phyloP scores from a whole-genome alignment of 2,797 vertebrate genomes.

The Scarus forsteni region DNA sequence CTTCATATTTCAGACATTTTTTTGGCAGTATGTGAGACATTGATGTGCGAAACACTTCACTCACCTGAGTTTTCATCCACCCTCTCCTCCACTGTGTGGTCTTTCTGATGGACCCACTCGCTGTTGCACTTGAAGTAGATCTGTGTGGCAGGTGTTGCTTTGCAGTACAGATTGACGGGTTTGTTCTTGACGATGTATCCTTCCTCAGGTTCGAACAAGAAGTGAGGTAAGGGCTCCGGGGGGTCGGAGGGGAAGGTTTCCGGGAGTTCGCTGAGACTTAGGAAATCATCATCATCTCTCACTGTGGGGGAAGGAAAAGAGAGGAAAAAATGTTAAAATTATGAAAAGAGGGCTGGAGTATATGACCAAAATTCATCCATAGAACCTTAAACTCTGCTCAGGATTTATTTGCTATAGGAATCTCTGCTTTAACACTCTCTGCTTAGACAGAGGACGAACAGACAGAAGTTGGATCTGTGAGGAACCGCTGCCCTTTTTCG shows the following conservation, averaged over 20 bases:
- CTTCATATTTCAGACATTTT: not conserved
- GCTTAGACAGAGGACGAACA: not conserved
- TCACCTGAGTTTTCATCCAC: constrained; percentile 95
- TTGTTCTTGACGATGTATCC: constrained; percentile 97
- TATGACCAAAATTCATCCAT: no score
- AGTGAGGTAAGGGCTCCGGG: constrained; percentile 93
- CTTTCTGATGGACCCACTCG: constrained; percentile 97
- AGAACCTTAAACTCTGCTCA: no score
- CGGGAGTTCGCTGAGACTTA: constrained; percentile 90
- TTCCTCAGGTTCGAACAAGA: constrained; percentile 94
- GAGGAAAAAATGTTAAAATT: not conserved
- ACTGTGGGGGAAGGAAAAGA: constrained; percentile 48
- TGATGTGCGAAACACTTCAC: constrained; percentile 41
- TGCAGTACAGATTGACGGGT: constrained; percentile 94
- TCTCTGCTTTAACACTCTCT: constrained; percentile 32
- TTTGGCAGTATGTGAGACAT: not conserved
- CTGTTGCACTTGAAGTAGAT: constrained; percentile 98
- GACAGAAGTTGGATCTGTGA: not conserved
- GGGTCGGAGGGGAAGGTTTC: constrained; percentile 96
- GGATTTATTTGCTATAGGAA: no score
- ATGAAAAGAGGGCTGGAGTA: not conserved
- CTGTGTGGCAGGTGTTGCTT: constrained; percentile 94
- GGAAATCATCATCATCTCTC: constrained; percentile 91
- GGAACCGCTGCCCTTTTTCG: constrained; percentile 10
- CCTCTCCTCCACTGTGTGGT: constrained; percentile 92